Evolutionary conservation across 2,797 vertebrate species (phyloP).

Genomic region (Pantherophis vulpinus): DNA sequence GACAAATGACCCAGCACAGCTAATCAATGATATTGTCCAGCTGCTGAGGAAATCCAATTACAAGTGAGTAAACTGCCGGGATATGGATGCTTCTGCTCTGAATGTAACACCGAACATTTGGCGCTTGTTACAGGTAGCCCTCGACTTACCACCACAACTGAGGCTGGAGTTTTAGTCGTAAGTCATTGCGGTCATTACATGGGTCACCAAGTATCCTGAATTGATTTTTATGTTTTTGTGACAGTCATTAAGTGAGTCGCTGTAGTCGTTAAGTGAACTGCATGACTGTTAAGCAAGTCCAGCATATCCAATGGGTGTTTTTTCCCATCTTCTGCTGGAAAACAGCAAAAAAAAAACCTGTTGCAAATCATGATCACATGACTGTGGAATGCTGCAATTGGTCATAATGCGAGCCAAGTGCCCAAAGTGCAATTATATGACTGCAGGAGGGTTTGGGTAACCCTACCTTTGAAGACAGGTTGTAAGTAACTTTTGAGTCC

Average conservation of each 20-base stretch:
- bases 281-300: neutral
- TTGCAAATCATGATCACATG: neutral
- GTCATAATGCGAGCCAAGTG: neutral
- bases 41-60: conserved; percentile 89
- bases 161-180: neutral
- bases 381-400: neutral
- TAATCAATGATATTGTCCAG: conserved; percentile 74
- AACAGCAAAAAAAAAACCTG: neutral
- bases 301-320: neutral
- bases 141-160: neutral
- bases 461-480: neutral
- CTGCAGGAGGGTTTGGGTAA: neutral
- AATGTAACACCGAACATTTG: neutral
- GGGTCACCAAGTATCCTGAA: neutral
- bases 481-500: neutral
- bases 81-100: no score
- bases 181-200: neutral
- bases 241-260: neutral
- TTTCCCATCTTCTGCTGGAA: neutral
- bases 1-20: conserved; percentile 68
- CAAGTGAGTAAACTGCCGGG: conserved; percentile 72
- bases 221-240: neutral
- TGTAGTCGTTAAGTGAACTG: neutral
- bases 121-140: neutral
- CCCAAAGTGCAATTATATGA: neutral